phyloP scores from a whole-genome alignment of 2,797 vertebrate genomes.

The Sphenopsis melanotis region DNA sequence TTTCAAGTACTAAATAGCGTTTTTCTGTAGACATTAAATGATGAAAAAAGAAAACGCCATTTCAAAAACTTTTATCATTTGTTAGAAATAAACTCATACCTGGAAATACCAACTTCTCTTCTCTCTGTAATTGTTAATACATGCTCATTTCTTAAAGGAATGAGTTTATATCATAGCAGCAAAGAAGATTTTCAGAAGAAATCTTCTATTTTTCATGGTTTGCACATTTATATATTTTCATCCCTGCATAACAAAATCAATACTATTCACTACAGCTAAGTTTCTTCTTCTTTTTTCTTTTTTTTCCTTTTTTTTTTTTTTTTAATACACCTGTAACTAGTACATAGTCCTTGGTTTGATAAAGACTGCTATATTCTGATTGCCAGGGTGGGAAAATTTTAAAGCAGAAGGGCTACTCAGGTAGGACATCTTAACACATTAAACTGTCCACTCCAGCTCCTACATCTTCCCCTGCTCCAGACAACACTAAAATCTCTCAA shows the following conservation, averaged over 20 bases:
- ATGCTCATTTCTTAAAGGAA: neutral
- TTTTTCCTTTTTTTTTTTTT: too few relatives aligned
- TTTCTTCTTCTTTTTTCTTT: neutral
- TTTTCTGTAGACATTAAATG: neutral
- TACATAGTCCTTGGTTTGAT: neutral
- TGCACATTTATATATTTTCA: neutral
- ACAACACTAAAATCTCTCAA: neutral
- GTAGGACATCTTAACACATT: neutral
- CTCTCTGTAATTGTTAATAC: neutral
- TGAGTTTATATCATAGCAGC: neutral
- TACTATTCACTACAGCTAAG: neutral
- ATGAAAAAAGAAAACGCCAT: neutral
- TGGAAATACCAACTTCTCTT: neutral
- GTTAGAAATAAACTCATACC: neutral
- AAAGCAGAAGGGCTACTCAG: neutral
- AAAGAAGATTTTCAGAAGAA: neutral
- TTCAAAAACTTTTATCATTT: neutral
- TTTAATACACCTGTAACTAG: neutral
- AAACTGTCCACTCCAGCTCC: neutral
- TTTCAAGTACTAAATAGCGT: neutral
- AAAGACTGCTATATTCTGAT: neutral
- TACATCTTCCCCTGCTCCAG: neutral
- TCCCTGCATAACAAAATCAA: neutral
- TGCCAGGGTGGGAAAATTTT: neutral
- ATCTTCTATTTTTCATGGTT: neutral